These are phyloP conservation scores for Crypturellus undulatus DNA, from an alignment of 2,113 vertebrate species.

Conservation along the genomic window DNA sequence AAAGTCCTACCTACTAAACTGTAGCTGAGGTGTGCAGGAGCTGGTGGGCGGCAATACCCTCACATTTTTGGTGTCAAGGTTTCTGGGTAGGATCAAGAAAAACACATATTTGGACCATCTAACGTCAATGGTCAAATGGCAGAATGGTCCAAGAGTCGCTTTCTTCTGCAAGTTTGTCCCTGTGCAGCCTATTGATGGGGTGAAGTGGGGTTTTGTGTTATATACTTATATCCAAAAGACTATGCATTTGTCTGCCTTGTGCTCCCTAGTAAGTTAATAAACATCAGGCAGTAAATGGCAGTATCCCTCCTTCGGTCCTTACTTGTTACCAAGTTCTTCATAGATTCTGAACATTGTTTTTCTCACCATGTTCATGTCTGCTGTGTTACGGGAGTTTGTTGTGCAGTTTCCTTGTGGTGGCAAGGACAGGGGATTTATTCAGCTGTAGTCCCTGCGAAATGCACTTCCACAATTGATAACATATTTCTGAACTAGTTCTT, in stretches of 20 bases:
- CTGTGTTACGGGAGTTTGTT: not conserved
- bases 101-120: not conserved
- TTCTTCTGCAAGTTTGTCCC: not conserved
- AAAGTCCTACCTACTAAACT: not conserved
- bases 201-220: not conserved
- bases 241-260: not conserved
- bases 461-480: not conserved
- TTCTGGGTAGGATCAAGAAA: not conserved
- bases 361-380: not conserved
- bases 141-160: not conserved
- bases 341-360: not conserved
- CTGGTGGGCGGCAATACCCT: too few species aligned
- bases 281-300: not conserved
- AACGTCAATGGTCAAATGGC: not conserved
- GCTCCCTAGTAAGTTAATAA: not conserved
- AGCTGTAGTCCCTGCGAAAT: not conserved
- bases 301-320: not conserved
- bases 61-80: not conserved
- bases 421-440: not conserved
- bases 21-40: not conserved
- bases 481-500: too few species aligned
- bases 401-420: not conserved
- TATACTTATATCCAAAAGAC: not conserved
- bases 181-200: not conserved
- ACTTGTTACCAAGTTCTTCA: not conserved